A percentile compares a stretch with the other conserved stretches of the same genome.
phyloP scores from a whole-genome alignment of 2,113 vertebrate species.

The Onychostruthus taczanowskii region DNA sequence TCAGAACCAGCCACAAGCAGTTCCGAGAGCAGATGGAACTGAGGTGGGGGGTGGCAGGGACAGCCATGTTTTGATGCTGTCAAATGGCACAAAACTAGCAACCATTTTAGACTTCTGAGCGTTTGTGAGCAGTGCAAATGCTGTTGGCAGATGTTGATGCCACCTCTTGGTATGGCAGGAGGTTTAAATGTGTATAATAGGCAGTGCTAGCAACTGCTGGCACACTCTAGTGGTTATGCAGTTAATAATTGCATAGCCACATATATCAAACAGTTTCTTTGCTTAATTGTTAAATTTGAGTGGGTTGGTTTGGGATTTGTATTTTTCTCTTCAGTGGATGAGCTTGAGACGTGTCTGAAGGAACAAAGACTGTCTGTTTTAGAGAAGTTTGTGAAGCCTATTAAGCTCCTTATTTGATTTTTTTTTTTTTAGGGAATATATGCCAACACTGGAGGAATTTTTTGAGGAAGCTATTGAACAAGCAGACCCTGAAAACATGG shows the following conservation, averaged over 20 bases:
- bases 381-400: background rate
- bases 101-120: background rate
- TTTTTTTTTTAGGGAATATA: slow-evolving; percentile 85
- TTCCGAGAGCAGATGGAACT: background rate
- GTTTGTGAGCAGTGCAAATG: background rate
- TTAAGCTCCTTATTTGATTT: background rate
- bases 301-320: background rate
- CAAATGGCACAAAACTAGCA: background rate
- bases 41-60: background rate
- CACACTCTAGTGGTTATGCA: background rate
- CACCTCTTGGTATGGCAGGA: background rate
- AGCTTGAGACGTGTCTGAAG: background rate
- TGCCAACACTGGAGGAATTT: slow-evolving; percentile 96
- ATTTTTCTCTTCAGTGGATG: background rate
- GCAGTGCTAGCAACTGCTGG: background rate
- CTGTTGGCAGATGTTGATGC: background rate
- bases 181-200: background rate
- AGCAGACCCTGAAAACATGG: slow-evolving; percentile 96
- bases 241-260: background rate
- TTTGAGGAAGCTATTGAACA: slow-evolving; percentile 98
- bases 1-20: background rate
- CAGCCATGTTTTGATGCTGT: background rate
- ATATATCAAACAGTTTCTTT: background rate
- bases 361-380: background rate
- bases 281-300: background rate